Evolutionary conservation across 1,140 invertebrate species (phyloP).

Genomic region (Papilio glaucus): DNA sequence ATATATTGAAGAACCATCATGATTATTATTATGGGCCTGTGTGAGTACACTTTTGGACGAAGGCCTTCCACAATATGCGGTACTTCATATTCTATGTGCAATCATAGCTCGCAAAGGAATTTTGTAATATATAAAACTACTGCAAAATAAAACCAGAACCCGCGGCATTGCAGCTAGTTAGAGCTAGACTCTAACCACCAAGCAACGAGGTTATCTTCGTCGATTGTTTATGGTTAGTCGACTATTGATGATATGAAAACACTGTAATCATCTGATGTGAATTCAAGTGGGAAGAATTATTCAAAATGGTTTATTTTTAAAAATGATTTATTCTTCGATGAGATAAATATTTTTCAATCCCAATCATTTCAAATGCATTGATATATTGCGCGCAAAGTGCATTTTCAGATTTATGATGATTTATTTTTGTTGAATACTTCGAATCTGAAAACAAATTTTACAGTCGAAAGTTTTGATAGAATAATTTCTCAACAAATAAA

Average conservation of each 20-base stretch:
- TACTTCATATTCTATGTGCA: too few relatives aligned
- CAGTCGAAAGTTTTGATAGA: not conserved
- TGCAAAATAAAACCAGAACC: too few relatives aligned
- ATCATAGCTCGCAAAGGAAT: too few relatives aligned
- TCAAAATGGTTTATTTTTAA: constrained; percentile 15
- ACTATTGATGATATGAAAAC: not conserved
- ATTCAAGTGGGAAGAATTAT: constrained; percentile 3
- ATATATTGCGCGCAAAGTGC: not conserved
- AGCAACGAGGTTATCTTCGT: too few relatives aligned
- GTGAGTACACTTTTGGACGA: too few relatives aligned
- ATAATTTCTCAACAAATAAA: not conserved
- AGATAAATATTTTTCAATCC: constrained; percentile 3
- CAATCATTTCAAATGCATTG: not conserved
- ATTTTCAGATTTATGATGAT: not conserved
- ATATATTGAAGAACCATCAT: too few relatives aligned
- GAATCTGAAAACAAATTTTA: not conserved
- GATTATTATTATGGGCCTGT: too few relatives aligned
- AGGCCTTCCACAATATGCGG: too few relatives aligned
- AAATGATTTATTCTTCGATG: not conserved
- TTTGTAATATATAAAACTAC: too few relatives aligned
- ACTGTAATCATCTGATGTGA: not conserved
- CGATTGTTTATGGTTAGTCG: too few relatives aligned
- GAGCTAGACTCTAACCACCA: too few relatives aligned
- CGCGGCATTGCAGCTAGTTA: too few relatives aligned
- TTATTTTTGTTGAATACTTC: not conserved